Evolutionary conservation across 2,888 invertebrate genomes (phyloP).

Genomic region (Drosophila testacea): DNA sequence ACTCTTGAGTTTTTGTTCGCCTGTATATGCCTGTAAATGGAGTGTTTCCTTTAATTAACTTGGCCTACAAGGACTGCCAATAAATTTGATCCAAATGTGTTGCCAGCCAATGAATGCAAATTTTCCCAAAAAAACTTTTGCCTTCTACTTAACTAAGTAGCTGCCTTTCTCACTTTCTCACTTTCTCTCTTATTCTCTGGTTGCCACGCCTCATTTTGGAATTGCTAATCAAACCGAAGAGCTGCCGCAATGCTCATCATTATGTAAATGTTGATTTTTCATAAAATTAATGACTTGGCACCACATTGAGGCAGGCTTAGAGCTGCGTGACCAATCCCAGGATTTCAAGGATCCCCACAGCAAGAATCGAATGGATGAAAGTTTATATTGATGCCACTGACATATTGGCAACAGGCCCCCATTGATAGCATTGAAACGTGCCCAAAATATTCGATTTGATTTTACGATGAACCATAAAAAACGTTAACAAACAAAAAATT

Average conservation of each 20-base stretch:
- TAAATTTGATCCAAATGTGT: conserved; percentile 17
- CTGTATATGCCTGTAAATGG: conserved; percentile 23
- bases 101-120: conserved; percentile 48
- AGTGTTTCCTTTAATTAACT: conserved; percentile 42
- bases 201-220: conserved; percentile 48
- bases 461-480: conserved; percentile 50
- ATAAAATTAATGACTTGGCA: conserved; percentile 74
- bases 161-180: background rate
- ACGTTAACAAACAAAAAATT: conserved; percentile 6
- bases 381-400: conserved; percentile 54
- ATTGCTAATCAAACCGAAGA: conserved; percentile 67
- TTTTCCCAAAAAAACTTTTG: conserved; percentile 26
- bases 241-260: conserved; percentile 50
- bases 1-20: conserved; percentile 30
- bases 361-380: conserved; percentile 16
- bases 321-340: conserved; percentile 27
- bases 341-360: conserved; percentile 1
- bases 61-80: conserved; percentile 32
- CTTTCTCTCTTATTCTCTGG: conserved; percentile 2
- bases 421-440: conserved; percentile 67
- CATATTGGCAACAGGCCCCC: conserved; percentile 50
- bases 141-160: conserved; percentile 32
- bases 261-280: conserved; percentile 69
- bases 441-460: conserved; percentile 70
- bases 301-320: conserved; percentile 52